Evolutionary conservation across 2,113 vertebrate genomes (phyloP).

Genomic region (Coturnix japonica): DNA sequence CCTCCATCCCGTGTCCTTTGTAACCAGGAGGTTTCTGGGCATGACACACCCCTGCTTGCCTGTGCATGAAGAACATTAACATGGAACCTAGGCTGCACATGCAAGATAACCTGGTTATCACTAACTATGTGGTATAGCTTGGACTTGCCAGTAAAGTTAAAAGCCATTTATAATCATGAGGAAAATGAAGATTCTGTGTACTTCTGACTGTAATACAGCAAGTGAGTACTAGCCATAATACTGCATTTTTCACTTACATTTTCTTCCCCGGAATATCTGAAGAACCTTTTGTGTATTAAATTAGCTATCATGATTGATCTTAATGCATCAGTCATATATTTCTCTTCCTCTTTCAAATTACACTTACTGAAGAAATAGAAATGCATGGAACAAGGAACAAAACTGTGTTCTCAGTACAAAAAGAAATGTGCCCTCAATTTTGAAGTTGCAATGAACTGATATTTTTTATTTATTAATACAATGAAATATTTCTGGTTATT

Average conservation of each 20-base stretch:
- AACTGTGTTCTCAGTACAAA: neutral
- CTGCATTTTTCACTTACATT: neutral
- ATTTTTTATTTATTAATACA: neutral
- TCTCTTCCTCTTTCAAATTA: neutral
- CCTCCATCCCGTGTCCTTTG: neutral
- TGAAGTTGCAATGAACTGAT: neutral
- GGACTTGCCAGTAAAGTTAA: neutral
- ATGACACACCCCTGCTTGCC: accelerated
- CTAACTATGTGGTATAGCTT: neutral
- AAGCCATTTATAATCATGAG: neutral
- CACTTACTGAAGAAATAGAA: conserved; percentile 15
- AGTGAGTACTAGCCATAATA: neutral
- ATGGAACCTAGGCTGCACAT: conserved; percentile 1
- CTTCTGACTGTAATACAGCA: conserved; percentile 7
- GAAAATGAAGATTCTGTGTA: neutral
- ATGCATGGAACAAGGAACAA: neutral
- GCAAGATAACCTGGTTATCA: conserved; percentile 43
- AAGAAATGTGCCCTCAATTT: neutral
- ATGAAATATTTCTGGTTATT: neutral
- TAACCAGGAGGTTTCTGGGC: neutral
- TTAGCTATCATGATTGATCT: neutral
- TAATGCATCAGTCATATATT: neutral
- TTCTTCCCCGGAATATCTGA: neutral
- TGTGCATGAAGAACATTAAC: neutral
- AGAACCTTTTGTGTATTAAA: conserved; percentile 4